Evolutionary conservation across 2,888 invertebrate genomes (phyloP).

Genomic region (Caenorhabditis sp.): DNA sequence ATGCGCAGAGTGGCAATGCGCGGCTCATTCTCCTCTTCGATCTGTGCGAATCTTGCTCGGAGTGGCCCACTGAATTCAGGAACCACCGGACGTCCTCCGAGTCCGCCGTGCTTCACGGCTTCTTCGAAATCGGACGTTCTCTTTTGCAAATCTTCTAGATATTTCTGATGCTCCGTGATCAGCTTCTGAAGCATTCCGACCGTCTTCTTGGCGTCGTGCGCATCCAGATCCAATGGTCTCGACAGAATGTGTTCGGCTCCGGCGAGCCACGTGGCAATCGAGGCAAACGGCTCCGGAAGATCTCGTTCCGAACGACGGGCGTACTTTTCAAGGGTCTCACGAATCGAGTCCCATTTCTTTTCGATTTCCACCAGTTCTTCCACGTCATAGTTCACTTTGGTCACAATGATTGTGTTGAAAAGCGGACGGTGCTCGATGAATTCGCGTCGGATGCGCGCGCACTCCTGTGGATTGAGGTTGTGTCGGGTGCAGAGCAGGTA

Average conservation of each 20-base stretch:
- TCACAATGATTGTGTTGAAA: conserved; percentile 69
- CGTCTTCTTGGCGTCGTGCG: conserved; percentile 59
- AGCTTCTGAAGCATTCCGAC: conserved; percentile 51
- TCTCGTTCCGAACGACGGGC: conserved; percentile 59
- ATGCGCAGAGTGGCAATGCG: conserved; percentile 68
- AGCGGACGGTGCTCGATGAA: conserved; percentile 72
- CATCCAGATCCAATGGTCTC: conserved; percentile 56
- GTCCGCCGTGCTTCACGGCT: conserved; percentile 60
- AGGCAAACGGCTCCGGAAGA: conserved; percentile 67
- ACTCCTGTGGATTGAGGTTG: conserved; percentile 56
- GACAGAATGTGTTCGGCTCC: conserved; percentile 63
- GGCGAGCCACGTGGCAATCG: conserved; percentile 64
- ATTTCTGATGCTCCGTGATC: conserved; percentile 65
- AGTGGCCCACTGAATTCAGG: conserved; percentile 72
- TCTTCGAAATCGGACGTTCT: conserved; percentile 58
- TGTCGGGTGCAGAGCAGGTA: conserved; percentile 42
- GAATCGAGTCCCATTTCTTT: conserved; percentile 68
- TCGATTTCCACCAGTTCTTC: conserved; percentile 70
- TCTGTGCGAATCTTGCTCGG: conserved; percentile 63
- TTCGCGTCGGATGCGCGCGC: conserved; percentile 69
- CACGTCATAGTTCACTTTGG: conserved; percentile 66
- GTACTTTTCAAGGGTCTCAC: conserved; percentile 66
- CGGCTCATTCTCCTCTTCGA: conserved; percentile 71
- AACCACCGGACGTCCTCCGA: conserved; percentile 66
- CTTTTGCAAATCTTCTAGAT: conserved; percentile 60